phyloP scores from a whole-genome alignment of 2,797 vertebrate species.

The Thaleichthys pacificus region DNA sequence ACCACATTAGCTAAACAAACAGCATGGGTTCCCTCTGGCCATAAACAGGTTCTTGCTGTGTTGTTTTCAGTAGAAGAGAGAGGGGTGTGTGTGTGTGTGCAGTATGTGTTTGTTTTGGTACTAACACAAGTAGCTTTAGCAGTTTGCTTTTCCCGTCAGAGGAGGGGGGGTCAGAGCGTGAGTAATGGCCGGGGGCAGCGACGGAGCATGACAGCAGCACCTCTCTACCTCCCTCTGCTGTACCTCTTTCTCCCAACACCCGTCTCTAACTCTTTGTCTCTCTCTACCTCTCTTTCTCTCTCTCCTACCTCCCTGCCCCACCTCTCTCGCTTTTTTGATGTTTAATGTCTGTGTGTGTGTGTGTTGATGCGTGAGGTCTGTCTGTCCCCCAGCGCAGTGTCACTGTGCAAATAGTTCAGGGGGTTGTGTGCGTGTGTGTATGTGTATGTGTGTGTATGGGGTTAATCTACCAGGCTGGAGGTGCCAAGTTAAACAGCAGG shows the following conservation, averaged over 20 bases:
- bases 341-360: too few relatives aligned
- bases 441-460: background rate
- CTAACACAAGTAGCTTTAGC: background rate
- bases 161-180: conserved; percentile 10
- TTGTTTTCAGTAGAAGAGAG: background rate
- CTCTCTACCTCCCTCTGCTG: background rate
- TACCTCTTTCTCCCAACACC: too few relatives aligned
- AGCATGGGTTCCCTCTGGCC: background rate
- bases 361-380: background rate
- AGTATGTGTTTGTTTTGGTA: background rate
- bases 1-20: background rate
- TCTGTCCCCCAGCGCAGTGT: background rate
- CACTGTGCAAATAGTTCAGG: conserved; percentile 9
- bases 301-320: background rate
- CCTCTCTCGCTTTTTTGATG: background rate
- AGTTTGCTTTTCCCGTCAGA: conserved; percentile 37
- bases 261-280: background rate
- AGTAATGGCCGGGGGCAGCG: conserved; percentile 7
- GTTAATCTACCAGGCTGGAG: conserved; percentile 26
- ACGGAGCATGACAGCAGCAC: conserved; percentile 2
- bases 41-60: background rate
- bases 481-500: conserved; percentile 36
- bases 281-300: background rate
- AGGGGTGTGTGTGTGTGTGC: conserved; percentile 9
- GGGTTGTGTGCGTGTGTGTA: background rate